Percentiles rank a stretch among this genome's conserved stretches.
Evolutionary conservation across 1,140 invertebrate species (phyloP).

Genomic region (Philopotamus ludificatus): DNA sequence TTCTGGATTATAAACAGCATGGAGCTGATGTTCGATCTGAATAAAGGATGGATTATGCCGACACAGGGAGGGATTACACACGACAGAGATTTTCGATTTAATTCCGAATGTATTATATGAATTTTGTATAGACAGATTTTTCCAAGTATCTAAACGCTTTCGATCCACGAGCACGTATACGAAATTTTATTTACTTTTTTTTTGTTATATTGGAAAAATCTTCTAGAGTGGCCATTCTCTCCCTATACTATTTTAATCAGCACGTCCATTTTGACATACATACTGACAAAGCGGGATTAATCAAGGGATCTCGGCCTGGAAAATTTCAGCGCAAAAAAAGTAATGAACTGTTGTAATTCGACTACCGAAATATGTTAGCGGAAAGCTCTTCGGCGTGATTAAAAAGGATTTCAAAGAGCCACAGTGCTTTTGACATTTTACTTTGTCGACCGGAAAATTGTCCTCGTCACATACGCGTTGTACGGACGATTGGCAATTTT

Average conservation of each 20-base stretch:
- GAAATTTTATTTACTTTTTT: neutral
- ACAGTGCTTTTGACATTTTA: neutral
- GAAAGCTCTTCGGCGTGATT: slow-evolving; percentile 13
- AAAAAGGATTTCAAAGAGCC: slow-evolving; percentile 3
- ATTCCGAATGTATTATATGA: too few relatives aligned
- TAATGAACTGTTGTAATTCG: neutral
- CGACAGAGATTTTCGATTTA: neutral
- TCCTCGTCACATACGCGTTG: too few relatives aligned
- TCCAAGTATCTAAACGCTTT: too few relatives aligned
- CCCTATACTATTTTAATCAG: neutral
- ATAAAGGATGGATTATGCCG: slow-evolving; percentile 19
- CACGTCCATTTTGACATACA: neutral
- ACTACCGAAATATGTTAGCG: neutral
- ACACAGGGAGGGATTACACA: slow-evolving; percentile 15
- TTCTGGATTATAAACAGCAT: slow-evolving; percentile 7
- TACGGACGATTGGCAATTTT: too few relatives aligned
- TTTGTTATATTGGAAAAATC: neutral
- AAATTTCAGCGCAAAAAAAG: neutral
- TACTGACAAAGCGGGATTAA: neutral
- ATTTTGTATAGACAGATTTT: too few relatives aligned
- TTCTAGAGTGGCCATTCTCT: neutral
- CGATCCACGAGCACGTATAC: too few relatives aligned
- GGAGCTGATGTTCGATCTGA: slow-evolving; percentile 9
- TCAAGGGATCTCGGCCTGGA: neutral
- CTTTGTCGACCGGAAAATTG: neutral